Percentiles rank a stretch among this genome's conserved stretches.
These are phyloP conservation scores for Zaprionus camerounensis DNA, from an alignment of 1,140 invertebrate species.

Conservation along the genomic window DNA sequence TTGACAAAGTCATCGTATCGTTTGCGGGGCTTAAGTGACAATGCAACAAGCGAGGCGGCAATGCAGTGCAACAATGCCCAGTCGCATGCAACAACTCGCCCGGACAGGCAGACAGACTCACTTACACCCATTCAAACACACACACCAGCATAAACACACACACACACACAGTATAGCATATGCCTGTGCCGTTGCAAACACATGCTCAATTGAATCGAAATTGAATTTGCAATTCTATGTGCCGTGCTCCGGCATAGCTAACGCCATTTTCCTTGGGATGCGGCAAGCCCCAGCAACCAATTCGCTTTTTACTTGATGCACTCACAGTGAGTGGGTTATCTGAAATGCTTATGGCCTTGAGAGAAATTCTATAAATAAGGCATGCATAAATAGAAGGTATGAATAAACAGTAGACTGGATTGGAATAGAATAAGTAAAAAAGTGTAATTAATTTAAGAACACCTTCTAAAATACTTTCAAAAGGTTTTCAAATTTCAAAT, in stretches of 20 bases:
- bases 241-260: slow-evolving; percentile 59
- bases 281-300: slow-evolving; percentile 44
- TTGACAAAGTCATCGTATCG: slow-evolving; percentile 60
- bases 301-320: slow-evolving; percentile 26
- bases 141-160: slow-evolving; percentile 25
- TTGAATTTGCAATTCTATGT: slow-evolving; percentile 83
- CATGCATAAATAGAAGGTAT: no score
- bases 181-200: slow-evolving; percentile 72
- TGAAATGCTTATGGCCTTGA: neutral
- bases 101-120: slow-evolving; percentile 24
- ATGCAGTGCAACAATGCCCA: slow-evolving; percentile 64
- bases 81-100: slow-evolving; percentile 43
- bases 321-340: neutral
- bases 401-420: no score
- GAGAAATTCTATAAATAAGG: neutral
- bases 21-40: slow-evolving; percentile 67
- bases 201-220: slow-evolving; percentile 83
- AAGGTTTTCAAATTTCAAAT: no score
- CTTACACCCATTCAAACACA: slow-evolving; percentile 19
- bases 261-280: slow-evolving; percentile 78
- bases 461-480: no score
- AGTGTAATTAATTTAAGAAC: no score
- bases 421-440: no score
- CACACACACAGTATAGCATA: slow-evolving; percentile 48
- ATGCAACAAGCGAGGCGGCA: slow-evolving; percentile 73